Evolutionary conservation across 2,888 invertebrate genomes (phyloP), one percentile per base, ranked within the genome.

Genomic region (Sinohyriopsis cumingii): DNA sequence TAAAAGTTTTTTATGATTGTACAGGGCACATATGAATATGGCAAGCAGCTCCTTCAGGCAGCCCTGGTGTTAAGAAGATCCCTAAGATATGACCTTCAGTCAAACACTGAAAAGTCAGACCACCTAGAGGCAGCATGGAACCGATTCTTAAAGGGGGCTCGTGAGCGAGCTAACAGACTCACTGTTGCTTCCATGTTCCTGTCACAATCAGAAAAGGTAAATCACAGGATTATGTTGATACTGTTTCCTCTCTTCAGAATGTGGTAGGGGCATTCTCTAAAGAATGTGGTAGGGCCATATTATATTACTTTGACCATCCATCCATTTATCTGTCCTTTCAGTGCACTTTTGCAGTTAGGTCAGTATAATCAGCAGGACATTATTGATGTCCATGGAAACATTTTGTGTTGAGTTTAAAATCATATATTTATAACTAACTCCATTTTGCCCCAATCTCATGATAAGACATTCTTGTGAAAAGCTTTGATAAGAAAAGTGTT

Each of bases 11-110:
- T 45, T 70, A 69, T 57, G 6, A 68, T 65, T 76, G 88, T 89
- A 59, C 88, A 95, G 95, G 94, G 94, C 65, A 95, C 95, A 24
- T 95, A 93, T 89, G 94, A 95, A 80, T 95, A 95, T 84, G 95
- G 95, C 22, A 94, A 93, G 83, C 95, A 95, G 90, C 90, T 95
- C 74, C 90, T 95, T 64, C 93, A 94, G 82, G 95, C 95, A 5
- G 94, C 95, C 2, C 90, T 94, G 66, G 93, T 94, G 20, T 87
- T 95, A 72, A 91, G 95, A 63, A 92, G 94, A 74, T 94, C 95
- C 53, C 93, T 95, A 87, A 93, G 94, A 85, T 90, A 87, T 60
- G 87, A 90, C 66, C 78, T 88, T 67, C 92, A 92, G 61, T 92
- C 91, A 28, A 93, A 94, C 82, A 91, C 91, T 59, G 89, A 89